A percentile compares a stretch with the other conserved stretches of the same genome.
These are phyloP conservation scores for Ormyrus nitidulus DNA, from an alignment of 2,888 invertebrate species.

Conservation along the genomic window DNA sequence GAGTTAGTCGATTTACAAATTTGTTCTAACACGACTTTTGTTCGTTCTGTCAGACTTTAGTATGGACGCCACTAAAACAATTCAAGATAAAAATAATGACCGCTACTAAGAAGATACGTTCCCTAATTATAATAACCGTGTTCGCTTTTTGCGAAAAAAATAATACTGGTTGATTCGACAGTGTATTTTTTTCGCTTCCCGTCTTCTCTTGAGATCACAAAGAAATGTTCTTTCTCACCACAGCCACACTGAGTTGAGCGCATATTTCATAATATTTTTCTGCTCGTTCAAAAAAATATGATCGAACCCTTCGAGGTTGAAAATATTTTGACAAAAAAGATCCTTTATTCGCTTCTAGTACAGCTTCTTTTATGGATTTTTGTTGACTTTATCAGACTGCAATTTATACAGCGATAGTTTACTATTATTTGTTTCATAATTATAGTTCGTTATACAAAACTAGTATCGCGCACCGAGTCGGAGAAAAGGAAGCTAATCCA, in stretches of 20 bases:
- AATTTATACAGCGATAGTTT: background rate
- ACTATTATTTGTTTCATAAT: background rate
- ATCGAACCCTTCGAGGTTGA: background rate
- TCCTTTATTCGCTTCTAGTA: slow-evolving; percentile 3
- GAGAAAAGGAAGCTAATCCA: slow-evolving; percentile 11
- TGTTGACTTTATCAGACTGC: background rate
- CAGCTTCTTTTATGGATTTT: slow-evolving; percentile 4
- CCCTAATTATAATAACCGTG: background rate
- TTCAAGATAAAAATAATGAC: slow-evolving; percentile 16
- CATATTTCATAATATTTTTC: slow-evolving; percentile 17
- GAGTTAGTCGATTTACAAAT: background rate
- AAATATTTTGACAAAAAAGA: slow-evolving; percentile 5
- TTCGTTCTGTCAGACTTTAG: slow-evolving; percentile 36
- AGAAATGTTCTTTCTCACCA: background rate
- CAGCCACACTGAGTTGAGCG: slow-evolving; percentile 23
- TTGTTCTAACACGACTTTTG: slow-evolving; percentile 14
- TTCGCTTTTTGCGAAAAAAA: slow-evolving; percentile 12
- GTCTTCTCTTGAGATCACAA: slow-evolving; percentile 30
- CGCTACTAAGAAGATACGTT: background rate
- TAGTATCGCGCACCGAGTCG: slow-evolving; percentile 34
- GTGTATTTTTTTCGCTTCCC: background rate
- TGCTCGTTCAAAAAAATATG: slow-evolving; percentile 11
- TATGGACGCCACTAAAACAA: slow-evolving; percentile 32
- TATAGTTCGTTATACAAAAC: slow-evolving; percentile 30
- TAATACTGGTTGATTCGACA: background rate